Base-by-base conservation (phyloP, 2,113 vertebrate genomes). In the Rhinolophus sinicus region DNA sequence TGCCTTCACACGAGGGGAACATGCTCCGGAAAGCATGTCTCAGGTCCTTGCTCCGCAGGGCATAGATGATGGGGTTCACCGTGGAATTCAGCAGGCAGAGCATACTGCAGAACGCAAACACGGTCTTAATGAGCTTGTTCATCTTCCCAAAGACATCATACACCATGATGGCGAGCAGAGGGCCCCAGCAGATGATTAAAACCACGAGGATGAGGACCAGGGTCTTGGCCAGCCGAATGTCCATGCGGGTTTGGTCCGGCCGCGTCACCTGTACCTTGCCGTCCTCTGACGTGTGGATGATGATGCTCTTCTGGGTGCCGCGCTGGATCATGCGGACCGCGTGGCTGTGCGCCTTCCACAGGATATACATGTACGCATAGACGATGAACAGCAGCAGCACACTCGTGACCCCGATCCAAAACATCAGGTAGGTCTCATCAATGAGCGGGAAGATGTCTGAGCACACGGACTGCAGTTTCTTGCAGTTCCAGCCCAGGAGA, bases 111-210 rank as follows among this genome's bases (percentile, higher is more conserved):
- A 99, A 99, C 0, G 99, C 99, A 98, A 99, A 99, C 90, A 99
- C 98, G 35, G 99, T 99, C 99, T 99, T 99, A 97, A 99, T 98
- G 95, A 99, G 99, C 97, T 99, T 99, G 93, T 99, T 99, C 99
- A 99, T 99, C 98, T 98, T 99, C 98, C 99, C 99, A 98, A 99
- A 99, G 97, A 99, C 99, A 95, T 99, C 99, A 0, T 99, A 99
- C 64, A 99, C 99, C 99, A 99, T 99, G 98, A 99, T 99, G n/a
- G 99, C 99, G 2, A 99, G 99, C 91, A 99, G 97, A 44, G 99
- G 99, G 85, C 99, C 99, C 99, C 99, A 99, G 98, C 99, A 99
- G 98, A 99, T 99, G 97, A 99, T 99, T 98, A 99, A 97, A 95
- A 99, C 99, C 94, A 99, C 99, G 95, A 99, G 98, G 97, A 99